Evolutionary conservation across 2,797 vertebrate genomes (phyloP), one percentile per base, ranked within the genome.

Genomic region (Oceanodroma leucorhoa): DNA sequence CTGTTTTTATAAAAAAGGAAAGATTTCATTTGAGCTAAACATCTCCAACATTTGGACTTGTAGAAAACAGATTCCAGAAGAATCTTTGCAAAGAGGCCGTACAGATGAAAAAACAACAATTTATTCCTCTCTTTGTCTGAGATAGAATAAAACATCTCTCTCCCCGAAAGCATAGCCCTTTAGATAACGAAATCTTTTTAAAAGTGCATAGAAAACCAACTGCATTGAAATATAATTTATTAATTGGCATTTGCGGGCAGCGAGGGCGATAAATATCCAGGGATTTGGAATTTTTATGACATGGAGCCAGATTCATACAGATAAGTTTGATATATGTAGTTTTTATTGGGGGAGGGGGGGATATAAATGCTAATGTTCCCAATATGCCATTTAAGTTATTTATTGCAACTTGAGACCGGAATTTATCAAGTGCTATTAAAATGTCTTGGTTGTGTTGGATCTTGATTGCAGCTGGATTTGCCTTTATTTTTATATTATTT

Each of bases 401-500:
- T 70, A 94, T 26, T 82, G 50, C 30, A 62, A 41, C 10, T 17
- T 1, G 2, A 93, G 69, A 71, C 38, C 2, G 3, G 81, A 92
- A 94, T 95, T 94, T 88, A 93, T 38, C 24, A 60, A 71, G 11
- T 24, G 40, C 45, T 89, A 51, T 95, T 93, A 88, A 96, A 96
- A 86, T 43, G 43, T 77, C 78, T 71, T 48, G 14, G 29, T 45
- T 81, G 17, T 60, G 30, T 43, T 71, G 76, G 66, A 83, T 69
- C 55, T 94, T 58, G 51, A 81, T 67, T 85, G 45, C 81, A 89
- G 64, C 79, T 69, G 55, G 66, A 83, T 81, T 87, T 0, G 2
- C 34, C 73, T 80, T 70, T 79, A 51, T 61, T 78, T 83, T 64
- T 66, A 69, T 79, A 27, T 96, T 97, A 96, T 97, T 98, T 98